These are phyloP conservation scores for Apamea monoglypha DNA, from an alignment of 2,888 invertebrate species.

Conservation along the genomic window DNA sequence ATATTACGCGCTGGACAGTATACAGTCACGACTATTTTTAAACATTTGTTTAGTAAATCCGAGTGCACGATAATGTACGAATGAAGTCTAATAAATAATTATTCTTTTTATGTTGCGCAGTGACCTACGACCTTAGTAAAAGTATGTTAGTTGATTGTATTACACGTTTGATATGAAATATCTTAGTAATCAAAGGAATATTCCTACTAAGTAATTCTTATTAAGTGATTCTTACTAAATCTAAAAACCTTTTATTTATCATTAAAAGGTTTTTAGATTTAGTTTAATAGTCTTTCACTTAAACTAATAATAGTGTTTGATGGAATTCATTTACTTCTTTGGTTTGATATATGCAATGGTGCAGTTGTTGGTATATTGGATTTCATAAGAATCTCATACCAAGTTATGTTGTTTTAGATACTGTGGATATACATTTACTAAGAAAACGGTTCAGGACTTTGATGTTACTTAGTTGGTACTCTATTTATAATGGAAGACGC, in stretches of 20 bases:
- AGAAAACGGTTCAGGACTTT: neutral
- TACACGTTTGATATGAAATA: neutral
- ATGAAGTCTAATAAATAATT: neutral
- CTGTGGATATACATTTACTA: neutral
- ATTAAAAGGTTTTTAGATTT: neutral
- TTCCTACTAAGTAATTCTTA: neutral
- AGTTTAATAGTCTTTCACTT: neutral
- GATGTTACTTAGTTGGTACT: neutral
- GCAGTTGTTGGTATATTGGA: neutral
- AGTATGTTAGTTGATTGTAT: neutral
- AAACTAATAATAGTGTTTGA: neutral
- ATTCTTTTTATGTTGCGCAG: neutral
- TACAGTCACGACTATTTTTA: no score
- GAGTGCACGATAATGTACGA: neutral
- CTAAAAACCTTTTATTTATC: no score
- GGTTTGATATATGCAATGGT: neutral
- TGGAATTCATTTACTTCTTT: neutral
- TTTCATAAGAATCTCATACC: neutral
- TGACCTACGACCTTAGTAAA: neutral
- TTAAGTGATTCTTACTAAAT: no score
- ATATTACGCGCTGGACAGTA: no score
- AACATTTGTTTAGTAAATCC: no score
- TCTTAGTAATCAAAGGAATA: neutral
- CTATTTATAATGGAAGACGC: neutral
- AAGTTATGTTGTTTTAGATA: neutral